Conservation (phyloP, 2,113 vertebrate species). For the Aphelocoma coerulescens region DNA sequence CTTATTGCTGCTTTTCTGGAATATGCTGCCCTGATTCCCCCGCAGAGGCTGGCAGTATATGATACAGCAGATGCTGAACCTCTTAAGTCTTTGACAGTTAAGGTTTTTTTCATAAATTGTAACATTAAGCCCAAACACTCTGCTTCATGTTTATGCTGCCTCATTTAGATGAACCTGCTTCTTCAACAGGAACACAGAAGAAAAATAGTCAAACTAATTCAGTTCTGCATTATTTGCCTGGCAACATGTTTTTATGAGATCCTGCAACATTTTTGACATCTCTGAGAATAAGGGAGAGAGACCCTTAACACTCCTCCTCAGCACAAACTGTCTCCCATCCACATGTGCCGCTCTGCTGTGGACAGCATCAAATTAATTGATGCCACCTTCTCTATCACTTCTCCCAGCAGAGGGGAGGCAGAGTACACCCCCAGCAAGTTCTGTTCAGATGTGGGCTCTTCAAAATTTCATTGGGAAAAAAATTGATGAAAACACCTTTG, state of each 20-base stretch:
- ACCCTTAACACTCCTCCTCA: neutral
- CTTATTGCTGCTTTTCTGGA: neutral
- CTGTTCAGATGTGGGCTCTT: neutral
- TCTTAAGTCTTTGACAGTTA: conserved; percentile 16
- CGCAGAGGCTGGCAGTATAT: neutral
- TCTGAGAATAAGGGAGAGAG: neutral
- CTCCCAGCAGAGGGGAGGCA: neutral
- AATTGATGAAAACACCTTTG: neutral
- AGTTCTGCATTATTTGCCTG: neutral
- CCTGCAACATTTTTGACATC: neutral
- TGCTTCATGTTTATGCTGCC: neutral
- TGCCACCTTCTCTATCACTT: neutral
- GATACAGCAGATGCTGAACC: neutral
- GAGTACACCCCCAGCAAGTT: neutral
- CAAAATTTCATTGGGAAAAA: neutral
- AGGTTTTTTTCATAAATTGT: neutral
- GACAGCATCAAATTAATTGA: neutral
- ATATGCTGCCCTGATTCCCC: neutral
- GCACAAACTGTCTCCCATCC: neutral
- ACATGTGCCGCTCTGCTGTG: neutral
- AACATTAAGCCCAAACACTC: neutral
- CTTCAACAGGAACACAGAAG: neutral
- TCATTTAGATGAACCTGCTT: neutral
- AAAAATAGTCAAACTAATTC: neutral
- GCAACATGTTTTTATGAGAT: neutral